Base-by-base conservation (phyloP, 2,797 vertebrate species). In the Danio albolineatus region DNA sequence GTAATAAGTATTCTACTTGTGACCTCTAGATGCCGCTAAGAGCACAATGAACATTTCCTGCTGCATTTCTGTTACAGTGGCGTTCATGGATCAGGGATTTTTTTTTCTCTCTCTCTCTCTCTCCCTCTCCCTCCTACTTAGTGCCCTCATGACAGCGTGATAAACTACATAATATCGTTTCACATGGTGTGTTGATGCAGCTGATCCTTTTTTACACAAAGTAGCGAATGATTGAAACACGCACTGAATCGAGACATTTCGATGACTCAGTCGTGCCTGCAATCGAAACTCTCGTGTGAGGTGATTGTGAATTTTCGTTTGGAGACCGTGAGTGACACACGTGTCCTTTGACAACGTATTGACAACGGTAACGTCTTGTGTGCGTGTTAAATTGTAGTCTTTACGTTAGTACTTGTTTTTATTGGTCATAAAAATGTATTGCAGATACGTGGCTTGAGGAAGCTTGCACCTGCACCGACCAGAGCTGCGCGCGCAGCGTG, bases 21-120 rank as follows among this genome's bases (percentile, higher is more conserved):
- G 60, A 85, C 90, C 92, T 91, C 90, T 88, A 92, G 91, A 90
- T 91, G 92, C 91, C 90, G 91, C 89, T 93, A 90, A 86, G 84
- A 91, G 91, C 89, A 89, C 88, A 91, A 87, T 86, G 84, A 89
- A 91, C 76, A 49, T 44, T 73, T 67, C 80, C 76, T 77, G 49
- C 80, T 76, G 82, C 14, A 56, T 62, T 76, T 71, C 41, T 16
- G 10, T 2, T 66, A 66, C 17, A 53, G 43, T 48, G 43, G 66
- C 19, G 38, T 66, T 64, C 21, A 16, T 49, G 10, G 51, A 65
- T 17, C 10, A 16, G 51, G 28, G 21, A 48, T 43, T 10, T 49
- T 9, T 5, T 1, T 0, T 48, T 4, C 44, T 28, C 28, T n/a
- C n/a, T n/a, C n/a, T n/a, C n/a, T n/a, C n/a, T n/a, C 28, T 28